Evolutionary conservation across 2,797 vertebrate genomes (phyloP), one percentile per base, ranked within the genome.

Genomic region (Bovichtus diacanthus): DNA sequence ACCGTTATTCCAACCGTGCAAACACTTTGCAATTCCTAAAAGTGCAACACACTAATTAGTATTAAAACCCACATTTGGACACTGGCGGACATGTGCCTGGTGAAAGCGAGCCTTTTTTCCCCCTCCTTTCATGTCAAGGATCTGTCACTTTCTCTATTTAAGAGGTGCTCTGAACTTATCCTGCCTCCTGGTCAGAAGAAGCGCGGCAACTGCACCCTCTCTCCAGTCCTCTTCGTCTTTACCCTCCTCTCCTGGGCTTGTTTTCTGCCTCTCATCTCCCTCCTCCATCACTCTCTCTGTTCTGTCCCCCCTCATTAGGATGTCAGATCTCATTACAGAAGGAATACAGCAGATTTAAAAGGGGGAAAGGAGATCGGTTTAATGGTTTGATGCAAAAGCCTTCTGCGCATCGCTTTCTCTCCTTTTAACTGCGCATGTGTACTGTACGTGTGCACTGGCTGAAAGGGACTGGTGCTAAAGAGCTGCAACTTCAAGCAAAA

Each of bases 261-360:
- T 77, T 82, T 76, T 55, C 16, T 29, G 63, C 46, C 83, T 80
- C 77, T 83, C 71, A 74, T 84, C 85, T 76, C 39, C 23, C 74
- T 70, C 63, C 59, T 72, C 71, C 56, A 79, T 78, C 75, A 56
- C 66, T 50, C 74, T 39, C 65, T 70, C 68, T 76, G 67, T 76
- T 79, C 78, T 79, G 70, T 83, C n/a, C 62, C 75, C 78, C 58
- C 83, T 88, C 83, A 89, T 91, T 91, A 91, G 73, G 74, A 80
- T 82, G 87, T 90, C 87, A 90, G 81, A 83, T 88, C 83, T 91
- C 83, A 92, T 93, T 92, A 90, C 76, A 80, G 73, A 82, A 53
- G 81, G 66, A 90, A 90, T 78, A 83, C 70, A 78, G 78, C 61
- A 49, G 65, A 86, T 87, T 92, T 82, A 81, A 81, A 85, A n/a